Evolutionary conservation across 2,888 invertebrate genomes (phyloP), one percentile per base, ranked within the genome.

Genomic region (Salpingus planirostris): DNA sequence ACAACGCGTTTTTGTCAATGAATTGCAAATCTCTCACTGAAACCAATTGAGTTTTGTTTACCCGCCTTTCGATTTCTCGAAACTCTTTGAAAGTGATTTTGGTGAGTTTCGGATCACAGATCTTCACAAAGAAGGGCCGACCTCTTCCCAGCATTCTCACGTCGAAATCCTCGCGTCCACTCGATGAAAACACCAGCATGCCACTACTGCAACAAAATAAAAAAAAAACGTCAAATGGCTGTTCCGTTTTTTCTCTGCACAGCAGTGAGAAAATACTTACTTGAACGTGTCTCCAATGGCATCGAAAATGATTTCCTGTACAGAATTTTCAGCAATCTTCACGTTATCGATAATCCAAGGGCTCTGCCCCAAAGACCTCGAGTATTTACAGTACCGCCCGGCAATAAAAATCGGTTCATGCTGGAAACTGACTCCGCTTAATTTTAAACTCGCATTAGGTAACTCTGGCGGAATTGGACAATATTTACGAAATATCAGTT

Each of bases 121-220:
- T 73, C 70, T 96, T 92, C 0, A 96, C 67, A 1, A 87, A 86
- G 68, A 97, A 98, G 0, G 97, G 97, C 5, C 97, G 68, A 0
- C 97, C 97, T 37, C 77, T 71, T 1, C 93, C 91, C 38, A 98
- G 66, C 66, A 90, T 96, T 35, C 93, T 70, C 0, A 97, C 97
- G 67, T 98, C 98, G 0, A 95, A 89, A 66, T 98, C 98, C 66
- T 98, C 97, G 21, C 98, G 71, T 0, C 97, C 96, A 30, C 95
- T 92, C 2, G 93, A 78, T 46, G 86, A 76, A 66, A 96, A 90
- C 55, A 83, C 84, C 40, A 64, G 46, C 14, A 39, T 22, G 2
- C 25, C 22, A 25, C 37, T 41, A 7, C 36, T 36, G 21, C 14
- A 37, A 24, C 33, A 22, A 27, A 27, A n/a, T n/a, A n/a, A n/a